A percentile compares a stretch with the other conserved stretches of the same genome.
Conservation (phyloP, 2,888 invertebrate genomes). For the Actias luna region DNA sequence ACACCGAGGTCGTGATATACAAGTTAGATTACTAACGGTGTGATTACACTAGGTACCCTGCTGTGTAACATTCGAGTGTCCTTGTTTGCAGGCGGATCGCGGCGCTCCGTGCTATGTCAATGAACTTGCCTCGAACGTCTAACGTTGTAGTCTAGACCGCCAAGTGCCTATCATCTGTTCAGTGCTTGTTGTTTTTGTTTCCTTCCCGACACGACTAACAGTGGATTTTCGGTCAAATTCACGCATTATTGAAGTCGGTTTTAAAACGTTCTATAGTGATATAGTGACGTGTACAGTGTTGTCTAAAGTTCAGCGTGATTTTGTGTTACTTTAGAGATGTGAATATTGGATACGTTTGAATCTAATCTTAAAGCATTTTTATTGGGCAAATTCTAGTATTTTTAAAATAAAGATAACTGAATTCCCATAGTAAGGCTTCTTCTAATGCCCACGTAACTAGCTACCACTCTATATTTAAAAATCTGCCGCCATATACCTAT, state of each 20-base stretch:
- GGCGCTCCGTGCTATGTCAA: constrained; percentile 34
- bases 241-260: background rate
- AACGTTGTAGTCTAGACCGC: constrained; percentile 19
- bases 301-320: background rate
- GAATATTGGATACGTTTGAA: no score
- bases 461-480: no score
- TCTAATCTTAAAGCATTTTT: no score
- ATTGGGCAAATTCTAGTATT: no score
- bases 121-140: constrained; percentile 40
- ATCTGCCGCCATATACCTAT: no score
- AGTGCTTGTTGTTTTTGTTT: background rate
- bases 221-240: background rate
- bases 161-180: constrained; percentile 10
- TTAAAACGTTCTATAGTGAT: background rate
- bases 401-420: no score
- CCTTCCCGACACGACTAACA: background rate
- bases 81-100: constrained; percentile 34
- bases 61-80: constrained; percentile 17
- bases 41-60: background rate
- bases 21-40: background rate
- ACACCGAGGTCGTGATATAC: background rate
- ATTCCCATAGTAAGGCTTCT: no score
- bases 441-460: no score
- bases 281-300: background rate
- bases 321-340: background rate